These are phyloP conservation scores for Oncorhynchus tshawytscha DNA, from an alignment of 2,113 vertebrate species.

Conservation along the genomic window DNA sequence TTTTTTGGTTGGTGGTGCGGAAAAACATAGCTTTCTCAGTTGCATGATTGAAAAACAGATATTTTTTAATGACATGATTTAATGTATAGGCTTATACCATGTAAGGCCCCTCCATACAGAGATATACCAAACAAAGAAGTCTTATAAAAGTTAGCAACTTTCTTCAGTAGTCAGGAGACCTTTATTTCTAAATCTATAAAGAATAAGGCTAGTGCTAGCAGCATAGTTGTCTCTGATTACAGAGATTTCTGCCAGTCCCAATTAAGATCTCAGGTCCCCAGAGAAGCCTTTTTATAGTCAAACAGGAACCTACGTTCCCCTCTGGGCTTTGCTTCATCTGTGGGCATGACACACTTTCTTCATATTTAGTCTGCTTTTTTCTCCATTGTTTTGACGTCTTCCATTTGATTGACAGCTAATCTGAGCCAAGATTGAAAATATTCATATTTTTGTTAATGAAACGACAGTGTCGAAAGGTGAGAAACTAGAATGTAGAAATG, in stretches of 20 bases:
- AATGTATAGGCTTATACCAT: too few species aligned
- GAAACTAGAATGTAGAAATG: too few species aligned
- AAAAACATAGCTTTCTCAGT: too few species aligned
- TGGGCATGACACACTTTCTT: conserved; percentile 56
- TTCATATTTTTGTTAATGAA: too few species aligned
- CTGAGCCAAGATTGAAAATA: background rate
- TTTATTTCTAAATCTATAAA: conserved; percentile 35
- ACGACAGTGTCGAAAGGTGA: too few species aligned
- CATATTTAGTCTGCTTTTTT: conserved; percentile 54
- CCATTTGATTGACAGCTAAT: conserved; percentile 22
- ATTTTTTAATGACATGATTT: background rate
- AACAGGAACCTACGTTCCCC: conserved; percentile 67
- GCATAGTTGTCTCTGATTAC: conserved; percentile 54
- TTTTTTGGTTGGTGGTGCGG: too few species aligned
- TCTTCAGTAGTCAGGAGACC: too few species aligned
- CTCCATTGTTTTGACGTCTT: conserved; percentile 40
- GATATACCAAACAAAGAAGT: too few species aligned
- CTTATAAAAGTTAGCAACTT: too few species aligned
- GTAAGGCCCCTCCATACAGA: too few species aligned
- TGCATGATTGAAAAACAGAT: too few species aligned
- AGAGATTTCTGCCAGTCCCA: conserved; percentile 58
- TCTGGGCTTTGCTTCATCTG: conserved; percentile 57
- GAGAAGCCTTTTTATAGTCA: conserved; percentile 68
- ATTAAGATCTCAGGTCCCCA: conserved; percentile 64
- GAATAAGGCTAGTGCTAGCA: conserved; percentile 44